Evolutionary conservation across 1,140 invertebrate species (phyloP).

Genomic region (Zaprionus ornatus): DNA sequence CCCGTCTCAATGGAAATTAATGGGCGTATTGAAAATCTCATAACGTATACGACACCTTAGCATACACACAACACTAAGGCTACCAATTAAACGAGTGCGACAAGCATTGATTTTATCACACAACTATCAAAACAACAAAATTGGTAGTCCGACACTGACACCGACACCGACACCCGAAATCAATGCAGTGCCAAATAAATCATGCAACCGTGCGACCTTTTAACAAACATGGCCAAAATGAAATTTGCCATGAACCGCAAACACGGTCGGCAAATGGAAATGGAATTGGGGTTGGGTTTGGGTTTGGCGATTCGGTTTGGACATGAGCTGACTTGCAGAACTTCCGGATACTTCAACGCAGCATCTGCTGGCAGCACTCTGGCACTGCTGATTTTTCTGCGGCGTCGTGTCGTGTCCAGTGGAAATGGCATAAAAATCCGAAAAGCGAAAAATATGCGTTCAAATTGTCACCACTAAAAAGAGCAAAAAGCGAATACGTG

Average conservation of each 20-base stretch:
- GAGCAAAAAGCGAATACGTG: constrained; percentile 6
- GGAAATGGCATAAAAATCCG: constrained; percentile 25
- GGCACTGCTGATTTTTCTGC: constrained; percentile 36
- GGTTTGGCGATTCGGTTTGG: constrained; percentile 39
- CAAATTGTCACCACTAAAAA: constrained; percentile 51
- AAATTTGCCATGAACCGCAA: constrained; percentile 61
- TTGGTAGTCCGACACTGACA: too few species aligned
- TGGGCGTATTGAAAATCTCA: constrained; percentile 71
- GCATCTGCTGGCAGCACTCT: neutral
- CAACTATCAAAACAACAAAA: constrained; percentile 14
- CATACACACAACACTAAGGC: constrained; percentile 24
- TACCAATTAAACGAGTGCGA: constrained; percentile 52
- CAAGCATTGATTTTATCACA: constrained; percentile 62
- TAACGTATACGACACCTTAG: constrained; percentile 65
- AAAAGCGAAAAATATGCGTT: constrained; percentile 52
- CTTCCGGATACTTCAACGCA: constrained; percentile 31
- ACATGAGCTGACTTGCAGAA: constrained; percentile 30
- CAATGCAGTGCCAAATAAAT: constrained; percentile 75
- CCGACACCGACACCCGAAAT: constrained; percentile 49
- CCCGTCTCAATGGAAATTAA: constrained; percentile 69
- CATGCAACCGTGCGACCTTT: constrained; percentile 62
- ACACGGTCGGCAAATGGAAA: constrained; percentile 44
- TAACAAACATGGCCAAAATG: constrained; percentile 61
- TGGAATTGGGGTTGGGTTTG: constrained; percentile 40
- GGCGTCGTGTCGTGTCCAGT: constrained; percentile 3